Base-by-base conservation (phyloP, 2,113 vertebrate species). In the Oostethus manadensis region DNA sequence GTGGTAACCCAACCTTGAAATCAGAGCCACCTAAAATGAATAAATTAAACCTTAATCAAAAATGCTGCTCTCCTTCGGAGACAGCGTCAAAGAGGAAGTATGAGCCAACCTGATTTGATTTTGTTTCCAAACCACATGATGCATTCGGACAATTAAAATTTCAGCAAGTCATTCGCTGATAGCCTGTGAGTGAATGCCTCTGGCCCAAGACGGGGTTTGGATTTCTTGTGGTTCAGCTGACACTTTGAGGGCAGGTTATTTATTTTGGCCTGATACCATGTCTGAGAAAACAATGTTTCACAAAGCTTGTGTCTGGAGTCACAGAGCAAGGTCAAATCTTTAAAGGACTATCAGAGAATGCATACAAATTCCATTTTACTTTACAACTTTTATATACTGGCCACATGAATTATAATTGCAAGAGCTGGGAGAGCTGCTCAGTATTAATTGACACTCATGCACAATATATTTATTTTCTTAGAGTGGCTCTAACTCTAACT, bases 91-190 rank as follows among this genome's bases (percentile, higher is more conserved):
- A 86, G 81, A 80, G 76, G 83, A 82, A 83, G 83, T 77, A 80
- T 83, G 77, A 88, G 81, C 58, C 26, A 67, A 82, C 81, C 81
- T 84, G 87, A 91, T 87, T 88, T 85, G 62, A 73, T 78, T 90
- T 82, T 83, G 82, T 85, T 89, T 86, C 76, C 74, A 86, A 88
- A 88, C 84, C 88, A 87, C 90, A 88, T 84, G 86, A 89, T 89
- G 84, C 86, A 89, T 86, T 89, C 88, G 85, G 88, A 90, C 87
- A 92, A 92, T 91, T 91, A 90, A 90, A 90, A 85, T 90, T 92
- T 92, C 87, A 92, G 79, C 85, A 88, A 88, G 86, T 88, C 88
- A 78, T 88, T 90, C 83, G 79, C 84, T 91, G 89, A 90, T 88
- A 87, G 89, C 82, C 51, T 72, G 72, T 82, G 80, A 85, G 80